These are phyloP conservation scores for Yasuhikotakia modesta DNA, from an alignment of 2,797 vertebrate species.

Conservation along the genomic window DNA sequence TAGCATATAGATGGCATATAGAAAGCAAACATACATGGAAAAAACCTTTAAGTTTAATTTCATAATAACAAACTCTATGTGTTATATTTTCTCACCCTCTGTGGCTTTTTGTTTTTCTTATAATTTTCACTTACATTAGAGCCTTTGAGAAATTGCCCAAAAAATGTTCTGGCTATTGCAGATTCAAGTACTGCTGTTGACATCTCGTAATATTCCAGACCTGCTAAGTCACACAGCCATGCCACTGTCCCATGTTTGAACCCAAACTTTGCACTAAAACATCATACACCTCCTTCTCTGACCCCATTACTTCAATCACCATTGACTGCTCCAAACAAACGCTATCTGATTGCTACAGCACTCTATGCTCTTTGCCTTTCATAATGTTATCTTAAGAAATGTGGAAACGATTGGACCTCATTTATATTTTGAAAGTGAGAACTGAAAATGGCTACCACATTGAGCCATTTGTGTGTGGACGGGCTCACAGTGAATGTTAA, in stretches of 20 bases:
- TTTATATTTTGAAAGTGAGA: conserved; percentile 73
- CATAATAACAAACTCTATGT: background rate
- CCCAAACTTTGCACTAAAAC: conserved; percentile 66
- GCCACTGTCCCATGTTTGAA: conserved; percentile 72
- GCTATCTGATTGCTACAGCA: conserved; percentile 72
- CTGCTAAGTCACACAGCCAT: conserved; percentile 67
- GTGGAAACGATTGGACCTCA: conserved; percentile 79
- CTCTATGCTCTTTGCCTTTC: conserved; percentile 69
- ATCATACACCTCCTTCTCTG: conserved; percentile 73
- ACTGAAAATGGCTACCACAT: conserved; percentile 79
- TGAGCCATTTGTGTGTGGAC: conserved; percentile 60
- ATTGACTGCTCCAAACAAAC: conserved; percentile 71
- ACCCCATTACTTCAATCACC: conserved; percentile 77
- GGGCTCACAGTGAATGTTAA: conserved; percentile 34
- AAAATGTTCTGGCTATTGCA: conserved; percentile 57
- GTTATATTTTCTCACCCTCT: conserved; percentile 9
- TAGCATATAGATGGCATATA: background rate
- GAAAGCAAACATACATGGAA: background rate
- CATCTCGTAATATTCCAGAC: conserved; percentile 64
- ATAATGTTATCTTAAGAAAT: conserved; percentile 84
- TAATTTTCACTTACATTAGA: conserved; percentile 73
- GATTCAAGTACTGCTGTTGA: conserved; percentile 65
- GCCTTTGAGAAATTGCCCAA: conserved; percentile 71
- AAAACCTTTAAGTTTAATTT: background rate
- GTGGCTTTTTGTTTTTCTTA: conserved; percentile 44